Percentiles rank a stretch among this genome's conserved stretches.
Conservation (phyloP, 2,888 invertebrate genomes). For the Lingula anatina region DNA sequence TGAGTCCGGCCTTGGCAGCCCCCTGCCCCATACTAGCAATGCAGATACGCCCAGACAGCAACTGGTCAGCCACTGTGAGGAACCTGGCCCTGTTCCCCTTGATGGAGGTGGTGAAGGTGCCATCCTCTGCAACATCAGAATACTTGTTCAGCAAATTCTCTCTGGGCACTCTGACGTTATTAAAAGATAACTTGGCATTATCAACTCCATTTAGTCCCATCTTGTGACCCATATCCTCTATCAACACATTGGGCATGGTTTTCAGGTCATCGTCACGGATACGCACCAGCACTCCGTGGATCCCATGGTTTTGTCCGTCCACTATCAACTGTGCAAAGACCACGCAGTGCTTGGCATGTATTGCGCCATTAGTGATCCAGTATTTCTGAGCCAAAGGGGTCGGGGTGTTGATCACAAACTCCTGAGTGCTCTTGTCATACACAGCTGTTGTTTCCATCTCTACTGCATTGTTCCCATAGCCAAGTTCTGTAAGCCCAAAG, state of each 20-base stretch:
- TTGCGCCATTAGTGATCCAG: constrained; percentile 29
- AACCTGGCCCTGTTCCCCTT: too few species aligned
- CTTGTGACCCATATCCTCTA: too few species aligned
- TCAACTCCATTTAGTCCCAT: constrained; percentile 30
- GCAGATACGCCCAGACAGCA: too few species aligned
- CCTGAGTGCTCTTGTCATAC: constrained; percentile 18
- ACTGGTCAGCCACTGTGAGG: too few species aligned
- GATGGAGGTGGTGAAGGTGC: too few species aligned
- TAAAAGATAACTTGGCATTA: constrained; percentile 22
- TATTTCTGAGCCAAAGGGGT: constrained; percentile 24
- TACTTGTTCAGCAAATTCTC: constrained; percentile 18
- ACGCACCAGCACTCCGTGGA: too few species aligned
- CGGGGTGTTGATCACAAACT: constrained; percentile 21
- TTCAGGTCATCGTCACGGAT: too few species aligned
- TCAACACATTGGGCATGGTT: too few species aligned
- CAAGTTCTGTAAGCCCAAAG: constrained; percentile 26
- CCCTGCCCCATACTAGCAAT: too few species aligned
- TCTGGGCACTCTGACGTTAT: constrained; percentile 21
- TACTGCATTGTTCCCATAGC: constrained; percentile 28
- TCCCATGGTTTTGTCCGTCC: constrained; percentile 14
- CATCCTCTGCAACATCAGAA: too few species aligned
- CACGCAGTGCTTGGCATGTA: constrained; percentile 26
- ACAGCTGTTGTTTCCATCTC: constrained; percentile 31
- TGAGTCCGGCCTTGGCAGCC: too few species aligned
- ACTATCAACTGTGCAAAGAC: constrained; percentile 21